Evolutionary conservation across 2,113 vertebrate species (phyloP), one percentile per base, ranked within the genome.

Genomic region (Solea solea): DNA sequence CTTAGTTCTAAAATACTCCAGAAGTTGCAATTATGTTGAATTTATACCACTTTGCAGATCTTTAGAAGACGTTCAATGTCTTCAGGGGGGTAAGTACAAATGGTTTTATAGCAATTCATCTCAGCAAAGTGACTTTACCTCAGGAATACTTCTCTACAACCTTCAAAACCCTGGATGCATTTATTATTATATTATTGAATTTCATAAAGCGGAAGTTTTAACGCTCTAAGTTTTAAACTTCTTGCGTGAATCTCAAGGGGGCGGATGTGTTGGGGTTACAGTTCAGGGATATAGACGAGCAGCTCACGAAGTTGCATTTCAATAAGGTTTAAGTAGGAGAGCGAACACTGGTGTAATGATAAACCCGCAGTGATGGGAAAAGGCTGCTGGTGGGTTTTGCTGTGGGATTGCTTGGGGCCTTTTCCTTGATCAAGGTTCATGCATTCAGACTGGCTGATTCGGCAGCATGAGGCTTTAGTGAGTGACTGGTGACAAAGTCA

Each of bases 391-490:
- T 87, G 83, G 73, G 74, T 81, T 88, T 86, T 51, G 77, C 87
- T 86, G 54, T 64, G 70, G 81, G 85, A 76, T 14, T 69, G 61
- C 81, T 81, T 67, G 46, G 74, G 81, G 78, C 55, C 76, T 86
- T 76, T 76, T 57, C 80, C 83, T 87, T 83, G 85, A 88, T 91
- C 85, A 88, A 70, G 59, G 74, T 84, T 85, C 80, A 79, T 83
- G 72, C 78, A 76, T 65, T 84, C 71, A 76, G 56, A 60, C 64
- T 79, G 67, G 60, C 62, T 82, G 79, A 75, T 80, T 82, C 69
- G 64, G 72, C 69, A 69, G 81, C 66, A 48, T 27, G 54, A 74
- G 76, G 57, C 57, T 54, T 50, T 27, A 61, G 74, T 57, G 25
- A 46, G 58, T 51, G 49, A 76, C 69, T 59, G 45, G 59, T 69